Conservation (phyloP, 1,140 invertebrate species). For the Tetramorium parvispinum region DNA sequence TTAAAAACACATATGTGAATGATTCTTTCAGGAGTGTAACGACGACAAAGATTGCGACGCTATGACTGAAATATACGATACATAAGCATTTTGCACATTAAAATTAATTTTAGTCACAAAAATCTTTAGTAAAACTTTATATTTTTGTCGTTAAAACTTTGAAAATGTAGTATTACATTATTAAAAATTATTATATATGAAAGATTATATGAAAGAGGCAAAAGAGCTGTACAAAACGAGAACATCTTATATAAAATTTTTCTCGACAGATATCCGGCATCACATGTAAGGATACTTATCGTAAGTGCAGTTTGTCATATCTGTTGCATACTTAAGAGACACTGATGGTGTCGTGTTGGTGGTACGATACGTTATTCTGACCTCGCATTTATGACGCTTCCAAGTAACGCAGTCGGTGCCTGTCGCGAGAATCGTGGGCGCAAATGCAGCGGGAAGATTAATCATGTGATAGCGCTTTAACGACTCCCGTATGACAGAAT, state of each 20-base stretch:
- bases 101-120: background rate
- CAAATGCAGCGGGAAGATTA: conserved; percentile 67
- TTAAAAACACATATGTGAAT: background rate
- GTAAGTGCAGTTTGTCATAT: conserved; percentile 55
- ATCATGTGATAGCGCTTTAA: conserved; percentile 74
- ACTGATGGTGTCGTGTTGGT: background rate
- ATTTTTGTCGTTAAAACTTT: too few relatives aligned
- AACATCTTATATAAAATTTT: conserved; percentile 35
- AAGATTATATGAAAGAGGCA: background rate
- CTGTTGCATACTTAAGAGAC: conserved; percentile 51
- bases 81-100: background rate
- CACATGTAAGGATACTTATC: conserved; percentile 47
- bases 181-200: background rate
- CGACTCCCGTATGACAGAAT: conserved; percentile 61
- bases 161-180: background rate
- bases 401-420: conserved; percentile 63
- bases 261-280: conserved; percentile 6
- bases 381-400: conserved; percentile 67
- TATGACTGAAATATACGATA: background rate
- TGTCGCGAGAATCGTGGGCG: conserved; percentile 63
- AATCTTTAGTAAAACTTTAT: too few relatives aligned
- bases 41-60: background rate
- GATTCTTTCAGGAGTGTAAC: background rate
- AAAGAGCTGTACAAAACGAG: background rate
- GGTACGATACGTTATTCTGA: conserved; percentile 58